These are phyloP conservation scores for Cinclus mexicanus DNA, from an alignment of 2,113 vertebrate genomes.

Conservation along the genomic window DNA sequence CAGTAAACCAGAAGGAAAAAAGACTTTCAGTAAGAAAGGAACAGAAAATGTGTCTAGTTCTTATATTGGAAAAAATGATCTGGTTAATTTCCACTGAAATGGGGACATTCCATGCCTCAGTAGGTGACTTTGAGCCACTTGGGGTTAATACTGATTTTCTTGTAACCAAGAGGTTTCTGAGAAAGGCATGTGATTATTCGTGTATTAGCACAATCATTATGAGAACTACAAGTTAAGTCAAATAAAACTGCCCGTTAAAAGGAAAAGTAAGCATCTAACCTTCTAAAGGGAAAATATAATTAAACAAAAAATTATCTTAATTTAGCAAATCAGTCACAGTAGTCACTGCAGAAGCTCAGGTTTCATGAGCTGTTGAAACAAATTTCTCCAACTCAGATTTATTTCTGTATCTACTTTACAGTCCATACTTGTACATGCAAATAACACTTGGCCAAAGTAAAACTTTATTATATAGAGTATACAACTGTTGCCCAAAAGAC, in stretches of 20 bases:
- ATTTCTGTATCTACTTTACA: background rate
- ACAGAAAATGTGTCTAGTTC: background rate
- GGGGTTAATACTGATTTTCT: background rate
- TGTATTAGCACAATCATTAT: background rate
- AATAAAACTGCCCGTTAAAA: background rate
- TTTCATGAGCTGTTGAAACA: background rate
- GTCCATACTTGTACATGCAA: background rate
- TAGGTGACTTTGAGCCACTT: background rate
- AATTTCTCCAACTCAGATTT: background rate
- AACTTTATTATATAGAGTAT: background rate
- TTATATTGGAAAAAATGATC: background rate
- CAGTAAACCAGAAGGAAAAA: background rate
- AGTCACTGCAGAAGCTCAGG: accelerated
- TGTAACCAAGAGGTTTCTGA: background rate
- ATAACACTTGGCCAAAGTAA: background rate
- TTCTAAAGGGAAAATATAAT: background rate
- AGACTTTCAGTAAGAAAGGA: background rate
- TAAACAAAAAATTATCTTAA: background rate
- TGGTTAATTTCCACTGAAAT: background rate
- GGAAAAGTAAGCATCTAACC: background rate
- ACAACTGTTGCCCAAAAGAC: background rate
- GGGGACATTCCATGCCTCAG: background rate
- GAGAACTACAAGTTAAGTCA: background rate
- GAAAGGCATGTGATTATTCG: background rate
- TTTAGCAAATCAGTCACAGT: background rate